Evolutionary conservation across 2,797 vertebrate species (phyloP).

Genomic region (Enoplosus armatus): DNA sequence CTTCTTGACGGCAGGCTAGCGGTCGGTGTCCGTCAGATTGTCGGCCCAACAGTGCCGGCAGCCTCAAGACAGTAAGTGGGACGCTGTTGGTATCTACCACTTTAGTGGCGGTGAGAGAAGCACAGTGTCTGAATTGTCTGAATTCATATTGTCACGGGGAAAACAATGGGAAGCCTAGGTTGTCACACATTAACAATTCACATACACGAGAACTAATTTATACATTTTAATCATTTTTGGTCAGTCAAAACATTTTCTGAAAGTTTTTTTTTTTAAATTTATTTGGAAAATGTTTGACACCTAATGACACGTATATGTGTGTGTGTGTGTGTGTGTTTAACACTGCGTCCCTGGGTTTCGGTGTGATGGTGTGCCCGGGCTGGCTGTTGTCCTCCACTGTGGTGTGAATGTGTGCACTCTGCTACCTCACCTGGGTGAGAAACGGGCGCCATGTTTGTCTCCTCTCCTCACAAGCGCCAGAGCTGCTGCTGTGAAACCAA

Average conservation of each 20-base stretch:
- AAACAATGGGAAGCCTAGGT: background rate
- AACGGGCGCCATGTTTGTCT: background rate
- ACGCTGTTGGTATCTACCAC: background rate
- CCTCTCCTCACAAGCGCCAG: background rate
- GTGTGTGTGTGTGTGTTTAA: background rate
- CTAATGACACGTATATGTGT: background rate
- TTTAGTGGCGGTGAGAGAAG: background rate
- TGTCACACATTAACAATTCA: no score
- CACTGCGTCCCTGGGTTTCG: background rate
- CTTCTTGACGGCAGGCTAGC: slow-evolving; percentile 52
- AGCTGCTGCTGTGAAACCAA: background rate
- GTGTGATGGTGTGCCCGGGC: background rate
- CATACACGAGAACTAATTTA: no score
- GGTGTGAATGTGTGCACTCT: slow-evolving; percentile 12
- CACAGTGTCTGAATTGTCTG: background rate
- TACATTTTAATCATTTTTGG: background rate
- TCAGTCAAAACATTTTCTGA: background rate
- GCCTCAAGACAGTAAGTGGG: slow-evolving; percentile 58
- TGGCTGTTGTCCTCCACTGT: background rate
- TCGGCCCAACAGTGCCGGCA: slow-evolving; percentile 14
- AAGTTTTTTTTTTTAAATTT: background rate
- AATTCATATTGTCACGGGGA: rapidly evolving
- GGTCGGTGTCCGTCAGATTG: slow-evolving; percentile 54
- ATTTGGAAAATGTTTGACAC: background rate
- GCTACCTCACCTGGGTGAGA: slow-evolving; percentile 19